Evolutionary conservation across 2,888 invertebrate species (phyloP).

Genomic region (Lepidocyrtinus sp.): DNA sequence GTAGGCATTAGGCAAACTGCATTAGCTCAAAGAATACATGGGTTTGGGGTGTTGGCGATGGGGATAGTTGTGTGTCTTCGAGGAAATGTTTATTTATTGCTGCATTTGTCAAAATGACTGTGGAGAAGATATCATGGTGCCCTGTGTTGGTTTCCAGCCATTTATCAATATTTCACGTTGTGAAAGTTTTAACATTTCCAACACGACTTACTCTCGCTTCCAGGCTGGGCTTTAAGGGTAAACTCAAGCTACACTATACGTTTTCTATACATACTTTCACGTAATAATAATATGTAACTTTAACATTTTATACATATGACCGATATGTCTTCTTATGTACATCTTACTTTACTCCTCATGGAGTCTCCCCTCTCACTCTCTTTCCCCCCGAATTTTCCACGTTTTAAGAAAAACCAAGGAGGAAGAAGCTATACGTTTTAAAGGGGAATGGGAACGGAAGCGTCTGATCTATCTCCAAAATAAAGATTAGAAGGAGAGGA

Average conservation of each 20-base stretch:
- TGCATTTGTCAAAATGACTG: slow-evolving; percentile 60
- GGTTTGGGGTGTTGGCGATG: slow-evolving; percentile 6
- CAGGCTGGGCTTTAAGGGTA: neutral
- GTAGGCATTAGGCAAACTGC: slow-evolving; percentile 26
- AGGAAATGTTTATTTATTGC: slow-evolving; percentile 61
- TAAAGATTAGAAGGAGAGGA: slow-evolving; percentile 25
- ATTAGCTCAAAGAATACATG: slow-evolving; percentile 23
- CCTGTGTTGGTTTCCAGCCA: slow-evolving; percentile 51
- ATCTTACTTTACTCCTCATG: slow-evolving; percentile 10
- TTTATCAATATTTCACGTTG: slow-evolving; percentile 58
- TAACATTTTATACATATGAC: too few species aligned
- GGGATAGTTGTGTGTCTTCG: slow-evolving; percentile 49
- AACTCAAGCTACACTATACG: too few species aligned
- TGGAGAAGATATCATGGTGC: slow-evolving; percentile 55
- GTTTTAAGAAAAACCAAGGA: too few species aligned
- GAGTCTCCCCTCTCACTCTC: neutral
- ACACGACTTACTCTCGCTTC: neutral
- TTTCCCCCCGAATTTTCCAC: neutral
- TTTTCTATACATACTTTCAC: too few species aligned
- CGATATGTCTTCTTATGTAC: neutral
- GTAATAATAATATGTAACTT: too few species aligned
- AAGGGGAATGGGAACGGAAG: slow-evolving; percentile 14
- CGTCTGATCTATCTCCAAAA: slow-evolving; percentile 19
- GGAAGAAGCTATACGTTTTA: neutral
- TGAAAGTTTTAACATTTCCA: slow-evolving; percentile 9